A percentile compares a stretch with the other conserved stretches of the same genome.
Evolutionary conservation across 2,888 invertebrate genomes (phyloP).

Genomic region (Acrobasis suavella): DNA sequence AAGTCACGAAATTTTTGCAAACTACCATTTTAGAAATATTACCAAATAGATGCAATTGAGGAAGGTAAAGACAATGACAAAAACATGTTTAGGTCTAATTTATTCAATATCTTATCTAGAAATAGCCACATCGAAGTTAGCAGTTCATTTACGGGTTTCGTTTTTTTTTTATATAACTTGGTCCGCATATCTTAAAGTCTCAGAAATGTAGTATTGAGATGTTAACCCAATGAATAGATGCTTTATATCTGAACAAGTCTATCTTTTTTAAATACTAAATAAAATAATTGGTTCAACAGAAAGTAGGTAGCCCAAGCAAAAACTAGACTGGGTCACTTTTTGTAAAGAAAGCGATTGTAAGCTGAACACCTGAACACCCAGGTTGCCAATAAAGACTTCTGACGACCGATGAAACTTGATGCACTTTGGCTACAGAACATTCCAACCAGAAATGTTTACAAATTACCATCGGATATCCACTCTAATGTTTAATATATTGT

Average conservation of each 20-base stretch:
- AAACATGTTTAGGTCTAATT: too few relatives aligned
- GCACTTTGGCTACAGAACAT: not conserved
- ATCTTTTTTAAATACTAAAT: too few relatives aligned
- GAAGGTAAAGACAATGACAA: too few relatives aligned
- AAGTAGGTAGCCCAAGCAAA: slow-evolving; percentile 47
- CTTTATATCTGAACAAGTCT: too few relatives aligned
- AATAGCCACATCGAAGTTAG: too few relatives aligned
- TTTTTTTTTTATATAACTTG: too few relatives aligned
- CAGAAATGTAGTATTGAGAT: too few relatives aligned
- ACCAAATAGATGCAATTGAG: not conserved
- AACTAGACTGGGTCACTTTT: slow-evolving; percentile 60
- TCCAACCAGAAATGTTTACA: slow-evolving; percentile 28
- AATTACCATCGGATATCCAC: slow-evolving; percentile 29
- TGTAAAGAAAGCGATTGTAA: slow-evolving; percentile 51
- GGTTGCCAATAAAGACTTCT: not conserved
- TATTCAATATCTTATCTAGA: too few relatives aligned
- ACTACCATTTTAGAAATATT: slow-evolving; percentile 6
- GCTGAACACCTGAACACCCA: not conserved
- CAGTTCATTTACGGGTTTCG: too few relatives aligned
- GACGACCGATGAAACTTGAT: not conserved
- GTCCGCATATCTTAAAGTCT: too few relatives aligned
- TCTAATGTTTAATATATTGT: slow-evolving; percentile 30
- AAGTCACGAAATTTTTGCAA: slow-evolving; percentile 26
- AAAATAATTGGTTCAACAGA: slow-evolving; percentile 40
- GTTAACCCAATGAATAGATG: too few relatives aligned